phyloP scores from a whole-genome alignment of 2,113 vertebrate genomes.

The Bubo blakistoni region DNA sequence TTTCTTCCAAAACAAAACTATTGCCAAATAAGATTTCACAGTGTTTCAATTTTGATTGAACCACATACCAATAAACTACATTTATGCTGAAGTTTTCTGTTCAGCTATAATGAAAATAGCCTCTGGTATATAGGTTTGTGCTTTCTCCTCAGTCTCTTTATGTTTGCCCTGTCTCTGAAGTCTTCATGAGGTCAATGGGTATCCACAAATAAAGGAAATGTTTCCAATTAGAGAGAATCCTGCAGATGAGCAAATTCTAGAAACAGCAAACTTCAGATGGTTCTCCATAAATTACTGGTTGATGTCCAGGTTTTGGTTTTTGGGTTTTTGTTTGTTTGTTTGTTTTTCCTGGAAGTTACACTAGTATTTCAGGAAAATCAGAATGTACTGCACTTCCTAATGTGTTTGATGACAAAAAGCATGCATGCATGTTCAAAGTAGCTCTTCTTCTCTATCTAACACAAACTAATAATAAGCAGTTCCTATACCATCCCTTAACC shows the following conservation, averaged over 20 bases:
- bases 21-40: background rate
- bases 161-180: background rate
- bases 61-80: background rate
- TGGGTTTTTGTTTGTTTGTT: background rate
- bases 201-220: background rate
- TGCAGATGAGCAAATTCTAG: background rate
- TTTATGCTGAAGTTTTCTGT: background rate
- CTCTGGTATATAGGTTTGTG: background rate
- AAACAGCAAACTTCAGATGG: background rate
- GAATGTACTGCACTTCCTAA: background rate
- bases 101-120: background rate
- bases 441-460: background rate
- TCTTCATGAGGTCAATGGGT: background rate
- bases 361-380: background rate
- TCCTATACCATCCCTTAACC: background rate
- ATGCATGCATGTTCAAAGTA: background rate
- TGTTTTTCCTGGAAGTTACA: background rate
- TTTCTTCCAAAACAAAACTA: constrained; percentile 2
- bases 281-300: background rate
- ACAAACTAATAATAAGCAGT: background rate
- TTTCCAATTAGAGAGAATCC: background rate
- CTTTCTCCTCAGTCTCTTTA: background rate
- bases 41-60: background rate
- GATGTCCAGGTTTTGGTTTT: background rate
- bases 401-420: background rate